Evolutionary conservation across 2,113 vertebrate species (phyloP), one percentile per base, ranked within the genome.

Genomic region (Engraulis encrasicolus): DNA sequence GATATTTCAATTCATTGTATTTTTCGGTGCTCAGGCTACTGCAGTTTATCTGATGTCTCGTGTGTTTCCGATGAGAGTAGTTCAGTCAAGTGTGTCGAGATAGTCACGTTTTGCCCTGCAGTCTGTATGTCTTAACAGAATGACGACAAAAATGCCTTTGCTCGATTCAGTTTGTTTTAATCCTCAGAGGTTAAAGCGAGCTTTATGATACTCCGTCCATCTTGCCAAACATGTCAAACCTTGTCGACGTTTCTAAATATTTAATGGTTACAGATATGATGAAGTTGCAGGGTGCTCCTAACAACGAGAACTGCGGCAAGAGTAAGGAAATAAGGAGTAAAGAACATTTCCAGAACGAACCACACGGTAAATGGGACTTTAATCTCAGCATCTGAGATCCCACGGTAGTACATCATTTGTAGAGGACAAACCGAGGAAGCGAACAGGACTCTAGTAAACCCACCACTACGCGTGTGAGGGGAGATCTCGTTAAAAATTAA

Each of bases 381-480:
- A 9, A 15, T 34, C 34, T 74, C 66, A 14, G 66, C 14, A 34
- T 74, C 14, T 34, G 31, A 34, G 15, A 74, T 36, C 27, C 31
- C 66, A 15, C 14, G 34, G 66, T 31, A 74, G 15, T 74, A 74
- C 66, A 34, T 74, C 66, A 14, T 34, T n/a, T 74, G 66, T 74
- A 74, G 66, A 74, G 66, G 66, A 36, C 66, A 34, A 36, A 34
- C 66, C 66, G 23, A 74, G 66, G 66, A 74, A 36, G 66, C 66
- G 27, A 15, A 74, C 66, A 34, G 66, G 66, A 74, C 66, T 34
- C 45, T 49, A 19, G 83, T n/a, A 88, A 88, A 88, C 88, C 83
- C 86, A 91, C 89, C 92, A 91, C 88, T 90, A 87, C 90, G 92
- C 83, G 90, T 83, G 83, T 17, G 58, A 27, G 58, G 23, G 17